phyloP scores from a whole-genome alignment of 2,113 vertebrate species.

The Mus pahari region DNA sequence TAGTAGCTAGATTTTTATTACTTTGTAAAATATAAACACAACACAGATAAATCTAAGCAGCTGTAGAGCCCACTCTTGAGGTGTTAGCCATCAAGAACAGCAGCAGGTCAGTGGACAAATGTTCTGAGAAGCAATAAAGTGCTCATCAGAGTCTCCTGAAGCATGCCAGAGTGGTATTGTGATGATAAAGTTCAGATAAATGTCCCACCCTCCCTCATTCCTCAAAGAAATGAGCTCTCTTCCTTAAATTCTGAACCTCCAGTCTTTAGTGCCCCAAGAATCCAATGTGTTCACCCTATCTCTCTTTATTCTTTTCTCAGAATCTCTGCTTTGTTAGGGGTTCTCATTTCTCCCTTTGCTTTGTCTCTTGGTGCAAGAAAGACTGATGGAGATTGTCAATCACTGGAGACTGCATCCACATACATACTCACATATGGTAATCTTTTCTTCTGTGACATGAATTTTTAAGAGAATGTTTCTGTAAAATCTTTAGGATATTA shows the following conservation, averaged over 20 bases:
- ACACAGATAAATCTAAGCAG: conserved; percentile 51
- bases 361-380: neutral
- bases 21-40: conserved; percentile 58
- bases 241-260: neutral
- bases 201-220: neutral
- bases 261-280: neutral
- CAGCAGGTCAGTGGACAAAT: conserved; percentile 6
- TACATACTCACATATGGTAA: neutral
- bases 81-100: conserved; percentile 17
- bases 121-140: conserved; percentile 36
- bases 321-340: conserved; percentile 2
- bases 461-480: conserved; percentile 29
- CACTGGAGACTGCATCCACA: neutral
- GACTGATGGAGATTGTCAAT: neutral
- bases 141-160: neutral
- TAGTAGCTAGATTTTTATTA: conserved; percentile 45
- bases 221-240: neutral
- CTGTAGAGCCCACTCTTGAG: neutral
- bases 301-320: neutral
- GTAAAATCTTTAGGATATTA: conserved; percentile 23
- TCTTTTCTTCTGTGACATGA: neutral
- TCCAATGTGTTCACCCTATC: neutral
- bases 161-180: neutral
- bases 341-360: neutral
- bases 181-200: neutral